Conservation (phyloP, 2,113 vertebrate species). For the Corythornis cristatus region DNA sequence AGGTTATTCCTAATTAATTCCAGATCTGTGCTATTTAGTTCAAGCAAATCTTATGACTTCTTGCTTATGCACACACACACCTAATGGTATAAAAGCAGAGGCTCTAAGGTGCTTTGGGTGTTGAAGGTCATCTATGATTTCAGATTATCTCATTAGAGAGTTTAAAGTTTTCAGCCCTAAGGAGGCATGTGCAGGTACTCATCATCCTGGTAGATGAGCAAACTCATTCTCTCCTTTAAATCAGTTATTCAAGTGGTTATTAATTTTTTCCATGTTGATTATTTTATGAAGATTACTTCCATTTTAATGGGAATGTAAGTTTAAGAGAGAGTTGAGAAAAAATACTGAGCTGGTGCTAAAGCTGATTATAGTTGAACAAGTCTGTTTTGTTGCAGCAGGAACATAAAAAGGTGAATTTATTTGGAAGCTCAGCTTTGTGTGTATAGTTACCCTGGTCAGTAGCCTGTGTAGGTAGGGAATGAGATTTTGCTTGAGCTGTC, state of each 20-base stretch:
- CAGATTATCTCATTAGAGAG: neutral
- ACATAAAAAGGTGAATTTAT: neutral
- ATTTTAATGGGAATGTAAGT: neutral
- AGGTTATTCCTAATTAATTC: constrained; percentile 1
- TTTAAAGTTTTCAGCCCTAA: neutral
- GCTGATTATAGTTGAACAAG: neutral
- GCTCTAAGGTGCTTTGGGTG: neutral
- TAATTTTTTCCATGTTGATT: neutral
- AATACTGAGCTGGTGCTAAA: neutral
- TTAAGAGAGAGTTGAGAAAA: neutral
- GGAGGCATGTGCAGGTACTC: neutral
- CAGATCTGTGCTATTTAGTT: neutral
- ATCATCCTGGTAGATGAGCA: neutral
- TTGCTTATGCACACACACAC: neutral
- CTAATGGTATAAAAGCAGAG: neutral
- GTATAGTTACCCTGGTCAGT: neutral
- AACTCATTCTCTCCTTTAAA: neutral
- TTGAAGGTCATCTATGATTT: neutral
- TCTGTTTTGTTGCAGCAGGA: neutral
- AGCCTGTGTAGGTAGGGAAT: neutral
- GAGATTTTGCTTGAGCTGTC: constrained; percentile 11
- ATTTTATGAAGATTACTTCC: neutral
- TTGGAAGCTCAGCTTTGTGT: neutral
- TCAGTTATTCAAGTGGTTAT: neutral
- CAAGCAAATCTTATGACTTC: neutral